These are phyloP conservation scores for Scolopax mira DNA, from an alignment of 2,113 vertebrate species.

Conservation along the genomic window DNA sequence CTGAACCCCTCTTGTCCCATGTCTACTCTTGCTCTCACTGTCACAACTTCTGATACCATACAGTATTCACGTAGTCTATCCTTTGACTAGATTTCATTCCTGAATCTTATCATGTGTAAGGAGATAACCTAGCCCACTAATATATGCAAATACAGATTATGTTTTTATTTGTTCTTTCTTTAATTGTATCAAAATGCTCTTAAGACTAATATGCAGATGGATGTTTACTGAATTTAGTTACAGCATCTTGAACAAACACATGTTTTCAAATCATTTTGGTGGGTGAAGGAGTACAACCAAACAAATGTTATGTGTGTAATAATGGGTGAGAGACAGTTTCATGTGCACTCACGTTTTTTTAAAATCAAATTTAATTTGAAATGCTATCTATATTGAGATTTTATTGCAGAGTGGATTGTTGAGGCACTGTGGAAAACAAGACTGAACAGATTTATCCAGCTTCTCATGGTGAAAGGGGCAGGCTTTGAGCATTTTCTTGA, in stretches of 20 bases:
- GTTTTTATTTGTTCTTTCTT: not conserved
- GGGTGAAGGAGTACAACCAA: not conserved
- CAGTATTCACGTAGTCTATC: accelerated
- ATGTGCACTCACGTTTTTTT: not conserved
- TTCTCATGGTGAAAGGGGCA: not conserved
- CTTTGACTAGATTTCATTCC: not conserved
- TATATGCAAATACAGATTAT: not conserved
- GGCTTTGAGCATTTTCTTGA: not conserved
- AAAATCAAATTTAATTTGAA: not conserved
- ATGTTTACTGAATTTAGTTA: not conserved
- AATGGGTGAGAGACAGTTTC: not conserved
- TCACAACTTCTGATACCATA: not conserved
- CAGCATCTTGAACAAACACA: not conserved
- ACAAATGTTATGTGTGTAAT: not conserved
- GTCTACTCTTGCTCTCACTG: not conserved
- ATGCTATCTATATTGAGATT: not conserved
- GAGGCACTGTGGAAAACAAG: not conserved
- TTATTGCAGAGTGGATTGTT: not conserved
- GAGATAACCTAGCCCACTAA: not conserved
- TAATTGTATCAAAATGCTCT: not conserved
- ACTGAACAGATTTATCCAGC: not conserved
- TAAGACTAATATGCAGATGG: not conserved
- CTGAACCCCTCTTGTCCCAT: not conserved
- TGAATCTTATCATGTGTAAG: not conserved
- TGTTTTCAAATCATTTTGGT: not conserved